A percentile compares a stretch with the other conserved stretches of the same genome.
Evolutionary conservation across 2,888 invertebrate species (phyloP).

Genomic region (Nymphalis polychloros): DNA sequence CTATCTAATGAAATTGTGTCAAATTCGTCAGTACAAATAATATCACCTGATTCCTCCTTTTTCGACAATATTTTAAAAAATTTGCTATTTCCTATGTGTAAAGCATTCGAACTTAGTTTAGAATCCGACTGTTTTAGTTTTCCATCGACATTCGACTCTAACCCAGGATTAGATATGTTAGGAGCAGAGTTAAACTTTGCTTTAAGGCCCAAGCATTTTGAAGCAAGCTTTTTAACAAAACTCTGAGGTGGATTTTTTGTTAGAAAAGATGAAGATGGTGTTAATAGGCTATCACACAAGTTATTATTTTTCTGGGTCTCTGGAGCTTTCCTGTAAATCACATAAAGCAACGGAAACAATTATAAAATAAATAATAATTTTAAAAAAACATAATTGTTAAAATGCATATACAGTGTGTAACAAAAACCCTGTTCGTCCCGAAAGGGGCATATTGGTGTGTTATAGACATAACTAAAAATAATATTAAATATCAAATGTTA

Average conservation of each 20-base stretch:
- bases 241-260: conserved; percentile 73
- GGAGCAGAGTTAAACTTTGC: conserved; percentile 77
- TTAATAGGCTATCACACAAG: conserved; percentile 68
- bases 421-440: no score
- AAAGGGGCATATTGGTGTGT: no score
- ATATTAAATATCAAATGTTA: no score
- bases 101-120: conserved; percentile 62
- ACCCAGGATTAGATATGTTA: conserved; percentile 70
- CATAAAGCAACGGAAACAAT: conserved; percentile 56
- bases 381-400: conserved; percentile 47
- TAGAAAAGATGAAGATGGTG: conserved; percentile 73
- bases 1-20: conserved; percentile 76
- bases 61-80: conserved; percentile 75
- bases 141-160: conserved; percentile 63
- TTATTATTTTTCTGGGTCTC: conserved; percentile 77
- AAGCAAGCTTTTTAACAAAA: conserved; percentile 80
- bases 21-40: conserved; percentile 74
- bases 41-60: conserved; percentile 74
- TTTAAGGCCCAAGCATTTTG: conserved; percentile 78
- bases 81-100: conserved; percentile 75
- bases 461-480: no score
- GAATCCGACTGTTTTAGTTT: conserved; percentile 59
- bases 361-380: conserved; percentile 43
- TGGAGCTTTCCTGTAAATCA: conserved; percentile 79
- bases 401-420: no score